Evolutionary conservation across 2,113 vertebrate species (phyloP), one percentile per base, ranked within the genome.

Genomic region (Leptobrachium ailaonicum): DNA sequence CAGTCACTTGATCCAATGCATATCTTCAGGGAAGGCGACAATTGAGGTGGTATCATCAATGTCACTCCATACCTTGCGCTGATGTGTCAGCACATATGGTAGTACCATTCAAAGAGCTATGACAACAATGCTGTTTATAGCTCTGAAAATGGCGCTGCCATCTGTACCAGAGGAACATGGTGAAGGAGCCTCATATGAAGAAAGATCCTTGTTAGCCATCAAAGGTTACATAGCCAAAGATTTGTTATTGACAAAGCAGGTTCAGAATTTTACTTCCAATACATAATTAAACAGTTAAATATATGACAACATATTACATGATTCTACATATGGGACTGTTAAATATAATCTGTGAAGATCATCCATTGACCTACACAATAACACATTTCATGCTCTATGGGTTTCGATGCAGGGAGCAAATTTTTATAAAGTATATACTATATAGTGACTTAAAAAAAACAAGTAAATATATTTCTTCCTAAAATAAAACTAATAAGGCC

Each of bases 61-160:
- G 81, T 78, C 45, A 62, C 54, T 75, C 70, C 42, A 6, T 66
- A 67, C 83, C 43, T 68, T 81, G 42, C 82, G 93, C 80, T 86
- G 94, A 82, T 88, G 87, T 87, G 87, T 90, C 88, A 84, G 88
- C 92, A 87, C 95, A 88, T 92, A 95, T 88, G 90, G 94, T 95
- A 96, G 96, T 90, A 95, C 96, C 96, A 97, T 96, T 95, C 94
- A 95, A 94, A 97, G 96, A 96, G 96, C 96, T 96, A 96, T 96
- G 93, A 95, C 89, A 85, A 88, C 82, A 74, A 92, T 86, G 80
- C 87, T 91, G 90, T 95, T 96, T 88, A 96, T 92, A 96, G 94
- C 95, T 96, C 96, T 94, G 92, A 89, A 93, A 96, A 97, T 96
- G 95, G 96, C 93, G 91, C 96, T 96, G 89, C 90, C 85, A 90